Evolutionary conservation across 1,140 invertebrate genomes (phyloP).

Genomic region (Leptinotarsa texana): DNA sequence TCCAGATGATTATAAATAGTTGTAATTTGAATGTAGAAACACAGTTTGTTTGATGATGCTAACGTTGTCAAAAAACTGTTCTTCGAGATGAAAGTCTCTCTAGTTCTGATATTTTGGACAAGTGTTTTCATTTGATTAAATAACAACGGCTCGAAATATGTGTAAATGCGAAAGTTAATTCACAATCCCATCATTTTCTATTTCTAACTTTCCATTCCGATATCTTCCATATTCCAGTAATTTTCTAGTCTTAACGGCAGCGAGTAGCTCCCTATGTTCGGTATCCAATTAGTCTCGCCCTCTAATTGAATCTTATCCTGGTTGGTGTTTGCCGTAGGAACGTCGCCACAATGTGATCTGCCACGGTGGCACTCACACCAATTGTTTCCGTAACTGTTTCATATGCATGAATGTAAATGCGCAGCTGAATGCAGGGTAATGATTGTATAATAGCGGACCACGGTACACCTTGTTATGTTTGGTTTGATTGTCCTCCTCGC

Average conservation of each 20-base stretch:
- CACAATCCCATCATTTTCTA: neutral
- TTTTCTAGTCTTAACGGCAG: neutral
- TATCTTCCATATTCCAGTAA: neutral
- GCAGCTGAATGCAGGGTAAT: slow-evolving; percentile 35
- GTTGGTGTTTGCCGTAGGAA: slow-evolving; percentile 31
- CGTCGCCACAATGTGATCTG: slow-evolving; percentile 15
- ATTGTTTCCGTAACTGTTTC: slow-evolving; percentile 45
- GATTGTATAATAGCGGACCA: slow-evolving; percentile 43
- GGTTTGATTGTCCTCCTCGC: slow-evolving; percentile 10
- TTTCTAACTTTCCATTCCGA: neutral
- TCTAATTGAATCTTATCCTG: slow-evolving; percentile 38
- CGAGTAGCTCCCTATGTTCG: neutral
- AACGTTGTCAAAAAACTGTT: no score
- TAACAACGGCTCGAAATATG: no score
- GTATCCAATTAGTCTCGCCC: slow-evolving; percentile 5
- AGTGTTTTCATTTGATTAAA: no score
- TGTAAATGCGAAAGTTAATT: neutral
- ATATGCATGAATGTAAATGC: slow-evolving; percentile 49
- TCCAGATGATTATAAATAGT: no score
- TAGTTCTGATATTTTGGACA: no score
- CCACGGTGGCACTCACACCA: slow-evolving; percentile 22
- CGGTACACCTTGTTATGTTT: slow-evolving; percentile 28
- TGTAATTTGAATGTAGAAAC: no score
- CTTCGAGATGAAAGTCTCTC: no score
- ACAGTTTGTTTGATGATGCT: no score